phyloP scores from a whole-genome alignment of 92 coral and sea anemone species.

The Epizoanthus fatuus region DNA sequence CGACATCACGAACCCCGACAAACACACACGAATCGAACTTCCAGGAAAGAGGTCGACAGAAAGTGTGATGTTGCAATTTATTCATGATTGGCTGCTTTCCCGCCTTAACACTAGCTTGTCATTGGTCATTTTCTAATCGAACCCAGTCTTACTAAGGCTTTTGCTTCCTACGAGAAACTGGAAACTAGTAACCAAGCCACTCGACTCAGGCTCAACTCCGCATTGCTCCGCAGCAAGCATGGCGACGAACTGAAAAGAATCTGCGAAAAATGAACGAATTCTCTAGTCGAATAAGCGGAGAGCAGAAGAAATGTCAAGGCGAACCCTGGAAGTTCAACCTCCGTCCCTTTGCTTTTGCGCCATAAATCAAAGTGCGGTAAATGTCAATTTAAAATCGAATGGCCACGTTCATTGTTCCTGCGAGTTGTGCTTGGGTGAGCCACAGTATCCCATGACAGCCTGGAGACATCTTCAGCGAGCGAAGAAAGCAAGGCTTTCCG shows the following conservation, averaged over 20 bases:
- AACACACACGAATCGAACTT: background rate
- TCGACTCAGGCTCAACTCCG: background rate
- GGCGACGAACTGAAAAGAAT: background rate
- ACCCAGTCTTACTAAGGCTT: constrained; percentile 37
- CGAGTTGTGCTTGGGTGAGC: constrained; percentile 60
- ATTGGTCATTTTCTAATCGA: constrained; percentile 35
- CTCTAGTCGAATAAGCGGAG: background rate
- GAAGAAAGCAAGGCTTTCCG: constrained; percentile 36
- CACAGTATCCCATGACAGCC: constrained; percentile 56
- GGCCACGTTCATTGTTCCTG: constrained; percentile 63
- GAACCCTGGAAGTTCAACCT: background rate
- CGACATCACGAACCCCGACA: too few relatives aligned
- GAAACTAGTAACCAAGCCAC: constrained; percentile 16
- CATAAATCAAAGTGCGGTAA: constrained; percentile 28
- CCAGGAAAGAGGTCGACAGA: background rate
- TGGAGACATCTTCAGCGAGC: constrained; percentile 66
- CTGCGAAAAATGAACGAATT: background rate
- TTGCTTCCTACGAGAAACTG: background rate
- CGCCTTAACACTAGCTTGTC: constrained; percentile 48
- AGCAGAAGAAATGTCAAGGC: constrained; percentile 1
- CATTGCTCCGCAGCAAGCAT: background rate
- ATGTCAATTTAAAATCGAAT: constrained; percentile 44
- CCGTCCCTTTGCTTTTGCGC: constrained; percentile 56
- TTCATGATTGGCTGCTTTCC: constrained; percentile 54
- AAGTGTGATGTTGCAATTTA: constrained; percentile 5